Evolutionary conservation across 2,797 vertebrate species (phyloP).

Genomic region (Xiphorhynchus erythropygius): DNA sequence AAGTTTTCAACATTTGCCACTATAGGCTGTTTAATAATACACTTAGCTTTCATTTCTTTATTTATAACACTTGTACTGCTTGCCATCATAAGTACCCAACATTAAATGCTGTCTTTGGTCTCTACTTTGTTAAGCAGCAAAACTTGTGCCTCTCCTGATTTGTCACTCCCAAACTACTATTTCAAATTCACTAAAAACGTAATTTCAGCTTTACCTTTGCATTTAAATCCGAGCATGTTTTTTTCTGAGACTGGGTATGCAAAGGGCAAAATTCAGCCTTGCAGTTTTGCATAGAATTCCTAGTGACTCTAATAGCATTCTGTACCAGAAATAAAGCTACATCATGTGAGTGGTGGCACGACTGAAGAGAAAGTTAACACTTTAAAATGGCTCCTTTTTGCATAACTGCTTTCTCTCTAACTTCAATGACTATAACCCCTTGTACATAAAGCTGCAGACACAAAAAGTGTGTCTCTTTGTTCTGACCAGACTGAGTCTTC

Average conservation of each 20-base stretch:
- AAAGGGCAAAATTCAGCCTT: background rate
- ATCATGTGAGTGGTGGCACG: background rate
- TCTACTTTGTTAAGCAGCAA: background rate
- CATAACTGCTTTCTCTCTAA: background rate
- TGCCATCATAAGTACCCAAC: background rate
- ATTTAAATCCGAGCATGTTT: background rate
- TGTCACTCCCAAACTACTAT: background rate
- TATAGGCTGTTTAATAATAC: background rate
- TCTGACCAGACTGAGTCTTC: background rate
- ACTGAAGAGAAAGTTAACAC: background rate
- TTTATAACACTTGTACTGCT: background rate
- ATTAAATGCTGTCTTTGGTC: background rate
- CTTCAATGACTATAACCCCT: background rate
- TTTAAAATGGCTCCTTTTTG: background rate
- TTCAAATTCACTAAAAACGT: background rate
- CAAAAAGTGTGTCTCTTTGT: background rate
- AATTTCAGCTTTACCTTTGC: slow-evolving; percentile 2
- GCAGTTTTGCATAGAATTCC: background rate
- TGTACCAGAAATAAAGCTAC: background rate
- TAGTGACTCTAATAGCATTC: background rate
- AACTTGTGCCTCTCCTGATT: slow-evolving; percentile 10
- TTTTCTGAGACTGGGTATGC: background rate
- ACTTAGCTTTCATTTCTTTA: background rate
- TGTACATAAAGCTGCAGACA: slow-evolving; percentile 4
- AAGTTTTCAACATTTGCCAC: background rate